Evolutionary conservation across 2,888 invertebrate genomes (phyloP).

Genomic region (Lysandra coridon): DNA sequence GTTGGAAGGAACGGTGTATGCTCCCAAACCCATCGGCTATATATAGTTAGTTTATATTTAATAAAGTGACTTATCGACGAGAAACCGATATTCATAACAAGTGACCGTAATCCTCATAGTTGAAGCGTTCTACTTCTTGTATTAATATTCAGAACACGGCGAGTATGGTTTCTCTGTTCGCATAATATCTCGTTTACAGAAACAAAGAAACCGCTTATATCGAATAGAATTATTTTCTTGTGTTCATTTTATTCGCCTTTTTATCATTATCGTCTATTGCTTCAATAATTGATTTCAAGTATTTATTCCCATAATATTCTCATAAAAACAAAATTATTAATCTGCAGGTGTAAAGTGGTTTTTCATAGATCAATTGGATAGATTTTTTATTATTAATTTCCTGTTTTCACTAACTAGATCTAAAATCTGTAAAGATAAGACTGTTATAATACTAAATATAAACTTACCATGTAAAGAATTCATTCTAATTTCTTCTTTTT

Average conservation of each 20-base stretch:
- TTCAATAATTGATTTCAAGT: too few species aligned
- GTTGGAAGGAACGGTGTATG: too few species aligned
- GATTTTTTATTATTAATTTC: too few species aligned
- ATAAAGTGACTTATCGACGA: background rate
- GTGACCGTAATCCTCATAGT: conserved; percentile 29
- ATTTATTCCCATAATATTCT: too few species aligned
- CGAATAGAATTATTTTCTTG: background rate
- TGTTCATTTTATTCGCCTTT: background rate
- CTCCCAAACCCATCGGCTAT: too few species aligned
- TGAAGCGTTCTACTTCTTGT: conserved; percentile 37
- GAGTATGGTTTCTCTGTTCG: conserved; percentile 40
- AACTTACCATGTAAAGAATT: background rate
- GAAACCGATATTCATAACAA: conserved; percentile 8
- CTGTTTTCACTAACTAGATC: too few species aligned
- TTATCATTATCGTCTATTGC: background rate
- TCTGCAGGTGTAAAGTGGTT: too few species aligned
- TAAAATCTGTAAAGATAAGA: too few species aligned
- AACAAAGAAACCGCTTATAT: conserved; percentile 25
- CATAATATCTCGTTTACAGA: conserved; percentile 37
- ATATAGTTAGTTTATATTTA: background rate
- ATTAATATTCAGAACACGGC: conserved; percentile 40
- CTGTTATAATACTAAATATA: too few species aligned
- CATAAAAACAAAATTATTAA: too few species aligned
- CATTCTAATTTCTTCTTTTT: background rate
- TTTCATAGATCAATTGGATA: too few species aligned